Conservation (phyloP, 2,888 invertebrate species). For the Eubasilissa splendida region DNA sequence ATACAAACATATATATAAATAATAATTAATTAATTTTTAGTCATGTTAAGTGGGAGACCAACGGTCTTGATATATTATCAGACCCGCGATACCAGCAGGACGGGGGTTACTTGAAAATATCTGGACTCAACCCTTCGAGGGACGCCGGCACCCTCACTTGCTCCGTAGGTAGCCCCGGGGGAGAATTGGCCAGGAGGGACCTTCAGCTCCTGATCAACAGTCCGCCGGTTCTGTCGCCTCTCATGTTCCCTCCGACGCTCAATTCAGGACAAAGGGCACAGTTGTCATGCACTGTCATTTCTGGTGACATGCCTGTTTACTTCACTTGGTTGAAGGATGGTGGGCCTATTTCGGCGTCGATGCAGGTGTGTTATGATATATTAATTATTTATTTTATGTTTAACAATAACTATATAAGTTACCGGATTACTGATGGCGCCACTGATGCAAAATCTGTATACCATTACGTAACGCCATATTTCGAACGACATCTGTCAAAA, state of each 20-base stretch:
- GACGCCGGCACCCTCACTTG: slow-evolving; percentile 88
- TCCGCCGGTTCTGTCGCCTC: slow-evolving; percentile 88
- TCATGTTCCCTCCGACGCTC: slow-evolving; percentile 85
- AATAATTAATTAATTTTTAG: slow-evolving; percentile 63
- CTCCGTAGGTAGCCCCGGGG: slow-evolving; percentile 82
- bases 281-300: slow-evolving; percentile 87
- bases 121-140: slow-evolving; percentile 75
- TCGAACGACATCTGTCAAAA: no score
- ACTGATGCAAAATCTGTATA: no score
- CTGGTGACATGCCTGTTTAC: slow-evolving; percentile 79
- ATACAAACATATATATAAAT: background rate
- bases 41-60: slow-evolving; percentile 78
- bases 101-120: slow-evolving; percentile 76
- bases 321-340: slow-evolving; percentile 79
- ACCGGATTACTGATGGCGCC: no score
- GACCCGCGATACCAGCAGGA: slow-evolving; percentile 68
- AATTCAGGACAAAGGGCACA: slow-evolving; percentile 85
- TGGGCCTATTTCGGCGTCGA: slow-evolving; percentile 76
- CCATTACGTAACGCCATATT: no score
- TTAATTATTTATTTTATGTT: no score
- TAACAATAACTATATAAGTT: no score
- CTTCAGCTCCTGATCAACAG: slow-evolving; percentile 74
- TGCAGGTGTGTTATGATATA: slow-evolving; percentile 70
- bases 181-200: slow-evolving; percentile 83
- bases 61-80: slow-evolving; percentile 47